These are phyloP conservation scores for Zele albiditarsus DNA, from an alignment of 2,888 invertebrate species.

Conservation along the genomic window DNA sequence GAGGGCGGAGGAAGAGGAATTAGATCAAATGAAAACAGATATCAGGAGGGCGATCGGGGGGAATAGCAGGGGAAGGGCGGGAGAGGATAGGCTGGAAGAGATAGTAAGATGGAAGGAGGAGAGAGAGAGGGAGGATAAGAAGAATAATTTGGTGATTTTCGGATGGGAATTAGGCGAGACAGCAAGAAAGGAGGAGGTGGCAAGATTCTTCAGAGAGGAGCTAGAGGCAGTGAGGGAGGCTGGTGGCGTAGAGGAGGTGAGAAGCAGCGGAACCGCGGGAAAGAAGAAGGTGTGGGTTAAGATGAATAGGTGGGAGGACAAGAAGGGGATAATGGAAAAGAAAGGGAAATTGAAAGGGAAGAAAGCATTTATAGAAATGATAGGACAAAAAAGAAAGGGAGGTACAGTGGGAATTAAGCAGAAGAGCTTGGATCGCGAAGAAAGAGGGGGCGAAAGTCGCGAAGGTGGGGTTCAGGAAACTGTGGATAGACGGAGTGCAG, in stretches of 20 bases:
- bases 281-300: slow-evolving; percentile 1
- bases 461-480: slow-evolving; percentile 19
- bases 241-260: neutral
- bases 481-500: neutral
- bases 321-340: slow-evolving; percentile 26
- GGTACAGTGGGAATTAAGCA: slow-evolving; percentile 5
- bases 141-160: neutral
- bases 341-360: slow-evolving; percentile 16
- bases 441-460: slow-evolving; percentile 12
- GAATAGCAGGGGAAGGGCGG: slow-evolving; percentile 13
- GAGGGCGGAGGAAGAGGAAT: neutral
- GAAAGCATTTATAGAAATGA: slow-evolving; percentile 26
- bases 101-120: neutral
- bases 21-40: neutral
- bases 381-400: slow-evolving; percentile 17
- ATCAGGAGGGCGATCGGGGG: no score
- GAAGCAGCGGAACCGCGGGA: neutral
- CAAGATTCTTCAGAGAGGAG: no score
- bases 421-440: neutral
- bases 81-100: slow-evolving; percentile 12
- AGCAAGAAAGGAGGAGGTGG: neutral
- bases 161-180: slow-evolving; percentile 6
- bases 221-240: neutral
- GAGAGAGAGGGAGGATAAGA: neutral
- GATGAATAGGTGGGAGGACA: slow-evolving; percentile 14